Evolutionary conservation across 2,888 invertebrate genomes (phyloP).

Genomic region (Leptinotarsa haldemani): DNA sequence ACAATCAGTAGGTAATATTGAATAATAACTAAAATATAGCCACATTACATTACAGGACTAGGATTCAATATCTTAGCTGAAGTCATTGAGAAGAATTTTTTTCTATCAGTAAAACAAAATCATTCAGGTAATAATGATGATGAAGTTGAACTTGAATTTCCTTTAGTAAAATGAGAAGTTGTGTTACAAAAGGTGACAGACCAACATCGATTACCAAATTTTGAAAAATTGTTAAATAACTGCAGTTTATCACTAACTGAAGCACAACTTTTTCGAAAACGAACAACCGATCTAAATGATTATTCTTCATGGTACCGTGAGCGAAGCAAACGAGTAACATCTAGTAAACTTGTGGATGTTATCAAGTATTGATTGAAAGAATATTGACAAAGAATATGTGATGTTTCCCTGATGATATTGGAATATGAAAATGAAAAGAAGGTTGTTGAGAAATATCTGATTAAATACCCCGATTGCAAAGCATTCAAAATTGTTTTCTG

Average conservation of each 20-base stretch:
- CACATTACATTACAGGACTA: too few relatives aligned
- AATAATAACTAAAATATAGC: too few relatives aligned
- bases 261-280: background rate
- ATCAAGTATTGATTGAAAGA: background rate
- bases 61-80: conserved; percentile 1
- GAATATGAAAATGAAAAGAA: background rate
- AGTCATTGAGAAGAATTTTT: conserved; percentile 6
- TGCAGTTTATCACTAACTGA: background rate
- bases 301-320: background rate
- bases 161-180: background rate
- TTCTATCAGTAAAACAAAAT: background rate
- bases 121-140: background rate
- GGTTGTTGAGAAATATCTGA: background rate
- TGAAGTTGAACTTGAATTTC: background rate
- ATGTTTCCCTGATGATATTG: background rate
- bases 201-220: background rate
- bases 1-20: too few relatives aligned
- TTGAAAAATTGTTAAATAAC: conserved; percentile 13
- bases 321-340: background rate
- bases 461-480: background rate
- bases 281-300: background rate
- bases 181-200: conserved; percentile 3
- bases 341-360: background rate
- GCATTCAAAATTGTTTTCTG: conserved; percentile 2
- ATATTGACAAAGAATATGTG: background rate